These are phyloP conservation scores for Manis javanica DNA, from an alignment of 2,797 vertebrate species.

Conservation along the genomic window DNA sequence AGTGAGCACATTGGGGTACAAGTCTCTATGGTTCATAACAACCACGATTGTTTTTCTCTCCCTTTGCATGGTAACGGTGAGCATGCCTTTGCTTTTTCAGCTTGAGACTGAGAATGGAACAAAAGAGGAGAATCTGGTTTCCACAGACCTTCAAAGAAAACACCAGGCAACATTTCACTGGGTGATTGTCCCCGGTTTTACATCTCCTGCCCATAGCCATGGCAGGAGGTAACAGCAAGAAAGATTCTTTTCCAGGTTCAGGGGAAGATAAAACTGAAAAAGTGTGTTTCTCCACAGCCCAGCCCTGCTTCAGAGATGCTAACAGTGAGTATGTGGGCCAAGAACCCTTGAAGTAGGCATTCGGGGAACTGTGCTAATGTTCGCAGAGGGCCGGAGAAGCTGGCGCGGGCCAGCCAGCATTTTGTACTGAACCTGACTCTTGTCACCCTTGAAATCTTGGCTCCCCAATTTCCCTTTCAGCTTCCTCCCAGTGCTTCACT, in stretches of 20 bases:
- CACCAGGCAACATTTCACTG: not conserved
- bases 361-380: not conserved
- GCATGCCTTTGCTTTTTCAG: not conserved
- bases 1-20: not conserved
- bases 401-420: not conserved
- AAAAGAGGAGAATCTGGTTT: not conserved
- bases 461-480: not conserved
- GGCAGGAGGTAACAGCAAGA: not conserved
- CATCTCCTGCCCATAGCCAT: not conserved
- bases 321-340: not conserved
- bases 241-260: not conserved
- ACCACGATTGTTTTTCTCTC: not conserved
- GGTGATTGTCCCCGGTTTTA: not conserved
- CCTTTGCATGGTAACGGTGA: not conserved
- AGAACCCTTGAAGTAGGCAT: not conserved
- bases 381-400: conserved; percentile 2
- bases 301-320: not conserved
- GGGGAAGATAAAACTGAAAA: not conserved
- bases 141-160: not conserved
- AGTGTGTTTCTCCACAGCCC: not conserved
- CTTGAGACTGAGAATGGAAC: not conserved
- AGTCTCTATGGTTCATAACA: not conserved
- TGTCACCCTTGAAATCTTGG: no score
- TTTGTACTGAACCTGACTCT: not conserved
- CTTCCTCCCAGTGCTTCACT: not conserved